These are phyloP conservation scores for Lasioglossum vierecki DNA, from an alignment of 2,888 invertebrate genomes.

Conservation along the genomic window DNA sequence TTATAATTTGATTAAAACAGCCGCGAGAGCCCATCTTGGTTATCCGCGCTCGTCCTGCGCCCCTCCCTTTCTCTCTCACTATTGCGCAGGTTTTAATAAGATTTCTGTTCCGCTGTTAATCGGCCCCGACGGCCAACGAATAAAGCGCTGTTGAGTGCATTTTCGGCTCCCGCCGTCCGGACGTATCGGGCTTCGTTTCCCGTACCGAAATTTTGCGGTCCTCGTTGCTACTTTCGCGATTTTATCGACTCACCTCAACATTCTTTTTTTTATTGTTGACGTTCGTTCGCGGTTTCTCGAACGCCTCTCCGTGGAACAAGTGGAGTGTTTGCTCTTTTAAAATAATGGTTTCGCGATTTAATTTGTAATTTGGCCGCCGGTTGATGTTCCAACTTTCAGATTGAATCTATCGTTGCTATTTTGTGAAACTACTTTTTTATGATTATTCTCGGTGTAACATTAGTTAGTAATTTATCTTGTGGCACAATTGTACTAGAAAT, in stretches of 20 bases:
- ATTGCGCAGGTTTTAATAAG: conserved; percentile 64
- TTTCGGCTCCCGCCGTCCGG: conserved; percentile 24
- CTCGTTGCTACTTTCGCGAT: background rate
- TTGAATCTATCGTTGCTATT: no score
- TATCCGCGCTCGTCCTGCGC: conserved; percentile 43
- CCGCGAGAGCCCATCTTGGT: conserved; percentile 55
- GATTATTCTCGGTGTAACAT: background rate
- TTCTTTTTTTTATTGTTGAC: background rate
- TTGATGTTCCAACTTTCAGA: background rate
- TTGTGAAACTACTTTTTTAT: background rate
- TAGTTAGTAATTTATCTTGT: no score
- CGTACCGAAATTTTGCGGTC: background rate
- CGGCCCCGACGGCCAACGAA: conserved; percentile 55
- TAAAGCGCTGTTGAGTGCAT: conserved; percentile 59
- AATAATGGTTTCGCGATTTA: background rate
- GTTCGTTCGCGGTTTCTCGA: background rate
- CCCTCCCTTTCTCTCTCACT: conserved; percentile 14
- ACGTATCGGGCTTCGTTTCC: background rate
- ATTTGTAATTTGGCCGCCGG: background rate
- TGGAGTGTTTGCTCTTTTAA: background rate
- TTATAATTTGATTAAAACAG: conserved; percentile 75
- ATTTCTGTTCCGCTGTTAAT: conserved; percentile 64
- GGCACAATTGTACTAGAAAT: no score
- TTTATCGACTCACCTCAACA: background rate
- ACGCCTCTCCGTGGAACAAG: background rate